A percentile compares a stretch with the other conserved stretches of the same genome.
Conservation (phyloP, 2,888 invertebrate genomes). For the Bellardia bayeri region DNA sequence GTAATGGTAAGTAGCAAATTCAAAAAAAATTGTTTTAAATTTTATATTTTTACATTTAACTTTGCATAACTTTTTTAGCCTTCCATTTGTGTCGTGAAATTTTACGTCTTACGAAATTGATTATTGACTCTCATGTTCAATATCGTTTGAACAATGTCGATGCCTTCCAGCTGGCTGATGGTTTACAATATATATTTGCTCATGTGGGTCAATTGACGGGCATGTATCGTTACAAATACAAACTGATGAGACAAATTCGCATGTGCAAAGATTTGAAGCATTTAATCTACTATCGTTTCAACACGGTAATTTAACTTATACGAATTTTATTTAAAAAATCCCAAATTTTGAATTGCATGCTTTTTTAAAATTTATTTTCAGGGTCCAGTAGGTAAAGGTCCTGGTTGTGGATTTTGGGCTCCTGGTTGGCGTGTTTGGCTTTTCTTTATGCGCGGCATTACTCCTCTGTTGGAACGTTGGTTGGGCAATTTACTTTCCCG, state of each 20-base stretch:
- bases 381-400: slow-evolving; percentile 99
- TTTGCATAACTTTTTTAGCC: slow-evolving; percentile 85
- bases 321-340: slow-evolving; percentile 75
- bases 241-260: slow-evolving; percentile 98
- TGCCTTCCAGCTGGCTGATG: slow-evolving; percentile 99
- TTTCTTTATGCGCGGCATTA: slow-evolving; percentile 99
- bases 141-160: slow-evolving; percentile 99
- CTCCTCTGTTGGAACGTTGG: slow-evolving; percentile 98
- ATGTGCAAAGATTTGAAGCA: slow-evolving; percentile 99
- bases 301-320: slow-evolving; percentile 89
- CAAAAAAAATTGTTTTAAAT: neutral
- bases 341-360: slow-evolving; percentile 17
- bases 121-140: slow-evolving; percentile 99
- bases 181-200: slow-evolving; percentile 99
- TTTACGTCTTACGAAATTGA: slow-evolving; percentile 97
- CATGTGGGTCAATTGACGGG: slow-evolving; percentile 99
- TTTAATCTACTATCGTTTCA: slow-evolving; percentile 99
- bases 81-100: slow-evolving; percentile 99
- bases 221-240: slow-evolving; percentile 99
- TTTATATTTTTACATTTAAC: neutral
- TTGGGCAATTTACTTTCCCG: slow-evolving; percentile 99
- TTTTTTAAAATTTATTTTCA: slow-evolving; percentile 48
- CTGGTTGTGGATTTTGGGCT: slow-evolving; percentile 99
- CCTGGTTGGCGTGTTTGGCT: slow-evolving; percentile 99
- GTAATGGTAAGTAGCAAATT: slow-evolving; percentile 89